Evolutionary conservation across 2,113 vertebrate genomes (phyloP), one percentile per base, ranked within the genome.

Genomic region (Cygnus atratus): DNA sequence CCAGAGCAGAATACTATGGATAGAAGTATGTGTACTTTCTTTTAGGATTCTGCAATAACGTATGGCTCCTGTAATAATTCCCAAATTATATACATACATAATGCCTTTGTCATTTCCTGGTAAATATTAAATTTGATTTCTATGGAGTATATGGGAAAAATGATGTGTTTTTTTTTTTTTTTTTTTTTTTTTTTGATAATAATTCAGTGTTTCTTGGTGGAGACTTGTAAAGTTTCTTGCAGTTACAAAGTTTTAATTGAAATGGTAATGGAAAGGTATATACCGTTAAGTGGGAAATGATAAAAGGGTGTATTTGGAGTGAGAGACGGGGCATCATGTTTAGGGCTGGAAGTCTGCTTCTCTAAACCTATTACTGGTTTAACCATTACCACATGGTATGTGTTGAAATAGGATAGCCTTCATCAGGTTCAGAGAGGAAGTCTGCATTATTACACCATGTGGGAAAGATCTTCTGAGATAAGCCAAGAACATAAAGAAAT

Each of bases 201-300:
- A 28, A 44, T 33, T 11, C 31, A 24, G 59, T n/a, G 26, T 37
- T 87, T 55, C 31, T 87, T 83, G 15, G 9, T 50, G 55, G 43
- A 5, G 61, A 52, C 57, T 82, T 88, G 9, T 17, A 29, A 83
- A 80, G 44, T 74, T 93, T 37, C 70, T 78, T 66, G 55, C 21
- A 65, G 52, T 77, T 18, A 20, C 61, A 92, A 91, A 93, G 46
- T 48, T 87, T 92, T 86, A 89, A 95, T 48, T 67, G 84, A 86
- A 85, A 86, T 72, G 26, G 41, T 91, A 82, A 70, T 70, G 58
- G 84, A 80, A 67, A 43, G 70, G 65, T 83, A 50, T 26, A 33
- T 68, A 65, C 39, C n/a, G 25, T 66, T 97, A 94, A 93, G 35
- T 90, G 46, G 84, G 80, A 97, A 93, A 71, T 79, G 90, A 95